Evolutionary conservation across 2,888 invertebrate species (phyloP).

Genomic region (Caenorhabditis japonica): DNA sequence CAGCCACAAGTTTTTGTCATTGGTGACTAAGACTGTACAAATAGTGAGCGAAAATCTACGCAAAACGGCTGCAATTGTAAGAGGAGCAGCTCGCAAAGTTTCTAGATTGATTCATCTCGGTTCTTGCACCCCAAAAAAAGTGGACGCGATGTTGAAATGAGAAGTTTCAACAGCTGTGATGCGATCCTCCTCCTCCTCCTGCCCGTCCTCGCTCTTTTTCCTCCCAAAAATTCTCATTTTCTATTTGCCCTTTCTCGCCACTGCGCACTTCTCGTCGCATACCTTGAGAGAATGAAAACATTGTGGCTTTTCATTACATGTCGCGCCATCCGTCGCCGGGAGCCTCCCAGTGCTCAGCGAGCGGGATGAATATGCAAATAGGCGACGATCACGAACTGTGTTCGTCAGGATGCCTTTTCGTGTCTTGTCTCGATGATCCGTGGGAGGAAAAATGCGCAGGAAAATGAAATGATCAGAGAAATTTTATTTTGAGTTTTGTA

Average conservation of each 20-base stretch:
- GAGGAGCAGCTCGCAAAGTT: not conserved
- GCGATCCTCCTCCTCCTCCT: slow-evolving; percentile 26
- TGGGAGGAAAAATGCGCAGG: no score
- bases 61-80: slow-evolving; percentile 6
- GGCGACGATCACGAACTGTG: slow-evolving; percentile 40
- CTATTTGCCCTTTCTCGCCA: slow-evolving; percentile 42
- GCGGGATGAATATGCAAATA: slow-evolving; percentile 50
- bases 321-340: slow-evolving; percentile 8
- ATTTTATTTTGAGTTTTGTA: no score
- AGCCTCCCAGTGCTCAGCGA: no score
- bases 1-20: no score
- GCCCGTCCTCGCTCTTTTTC: slow-evolving; percentile 16
- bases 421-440: no score
- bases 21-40: slow-evolving; percentile 37
- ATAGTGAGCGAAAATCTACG: slow-evolving; percentile 15
- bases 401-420: no score
- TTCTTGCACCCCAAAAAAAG: slow-evolving; percentile 19
- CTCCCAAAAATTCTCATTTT: slow-evolving; percentile 35
- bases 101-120: no score
- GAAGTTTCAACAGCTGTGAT: slow-evolving; percentile 45
- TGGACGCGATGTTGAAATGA: slow-evolving; percentile 2
- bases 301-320: slow-evolving; percentile 45
- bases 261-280: slow-evolving; percentile 12
- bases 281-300: slow-evolving; percentile 5
- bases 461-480: no score